phyloP scores from a whole-genome alignment of 2,113 vertebrate species.

The Gallinago jamesoni region DNA sequence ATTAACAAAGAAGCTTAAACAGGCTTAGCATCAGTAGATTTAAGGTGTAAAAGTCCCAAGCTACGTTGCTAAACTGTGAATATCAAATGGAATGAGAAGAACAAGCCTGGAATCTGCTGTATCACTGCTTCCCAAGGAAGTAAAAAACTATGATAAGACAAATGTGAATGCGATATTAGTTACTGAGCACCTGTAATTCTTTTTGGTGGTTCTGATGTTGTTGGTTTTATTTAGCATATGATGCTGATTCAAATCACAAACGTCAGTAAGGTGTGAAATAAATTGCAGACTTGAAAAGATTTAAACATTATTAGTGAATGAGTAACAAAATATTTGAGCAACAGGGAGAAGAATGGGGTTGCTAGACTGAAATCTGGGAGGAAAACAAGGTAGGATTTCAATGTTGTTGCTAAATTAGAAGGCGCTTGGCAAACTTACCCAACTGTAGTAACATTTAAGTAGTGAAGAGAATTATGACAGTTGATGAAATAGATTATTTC shows the following conservation, averaged over 20 bases:
- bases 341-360: not conserved
- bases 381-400: not conserved
- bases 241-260: not conserved
- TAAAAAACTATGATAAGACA: not conserved
- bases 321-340: not conserved
- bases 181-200: not conserved
- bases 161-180: not conserved
- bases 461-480: not conserved
- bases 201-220: not conserved
- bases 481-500: not conserved
- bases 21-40: not conserved
- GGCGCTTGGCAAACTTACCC: not conserved
- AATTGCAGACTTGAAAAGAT: not conserved
- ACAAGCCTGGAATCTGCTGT: not conserved
- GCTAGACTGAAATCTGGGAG: not conserved
- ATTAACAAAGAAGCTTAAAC: not conserved
- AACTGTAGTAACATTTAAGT: not conserved
- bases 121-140: not conserved
- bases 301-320: not conserved
- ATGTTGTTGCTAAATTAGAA: not conserved
- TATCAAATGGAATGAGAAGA: not conserved
- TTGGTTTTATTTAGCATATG: not conserved
- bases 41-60: not conserved
- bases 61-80: not conserved
- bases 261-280: not conserved